Base-by-base conservation (phyloP, 2,888 invertebrate genomes). In the Willowsia nigromaculata region DNA sequence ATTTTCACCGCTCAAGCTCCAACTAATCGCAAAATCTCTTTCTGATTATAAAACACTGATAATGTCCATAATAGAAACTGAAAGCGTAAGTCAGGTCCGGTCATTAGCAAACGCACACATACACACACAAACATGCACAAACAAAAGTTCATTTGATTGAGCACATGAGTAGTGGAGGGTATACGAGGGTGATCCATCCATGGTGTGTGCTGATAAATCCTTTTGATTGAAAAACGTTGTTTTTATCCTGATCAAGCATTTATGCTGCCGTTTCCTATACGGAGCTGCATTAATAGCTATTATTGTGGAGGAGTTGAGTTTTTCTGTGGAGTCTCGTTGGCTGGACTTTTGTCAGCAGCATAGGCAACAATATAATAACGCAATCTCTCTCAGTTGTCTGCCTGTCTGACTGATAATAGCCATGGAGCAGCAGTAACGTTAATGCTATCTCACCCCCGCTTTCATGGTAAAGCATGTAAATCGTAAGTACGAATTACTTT, bases 401-500 rank as follows among this genome's bases (percentile, higher is more conserved):
- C 65, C 2, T 50, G 68, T 83, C 83, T 84, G 40, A 84, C 74
- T 81, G 76, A 76, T 76, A 76, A 78, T 78, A 56, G 11, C 37
- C 27, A 33, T 56, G 50, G 3, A 50, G 53, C 30, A 53, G 76
- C 53, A 27, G 27, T 76, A 76, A 53, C 18, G 27, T 33, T 27
- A 30, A 50, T 76, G 37, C 50, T 13, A 68, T 81, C 82, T 84
- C 84, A 84, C 84, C 84, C 84, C 84, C 84, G 74, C 71, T 71
- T 74, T 25, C 11, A 13, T 40, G 47, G 9, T 40, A 27, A 37
- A 71, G 18, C 15, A 62, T 59, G 59, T 5, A 25, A 25, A 2
- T 13, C 27, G 13, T 59, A 25, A 13, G 30, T 13, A 27, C 30
- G 27, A 50, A 15, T 13, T 50, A n/a, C 50, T 50, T 50, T n/a